Evolutionary conservation across 2,888 invertebrate genomes (phyloP).

Genomic region (Chymomyza caudatula): DNA sequence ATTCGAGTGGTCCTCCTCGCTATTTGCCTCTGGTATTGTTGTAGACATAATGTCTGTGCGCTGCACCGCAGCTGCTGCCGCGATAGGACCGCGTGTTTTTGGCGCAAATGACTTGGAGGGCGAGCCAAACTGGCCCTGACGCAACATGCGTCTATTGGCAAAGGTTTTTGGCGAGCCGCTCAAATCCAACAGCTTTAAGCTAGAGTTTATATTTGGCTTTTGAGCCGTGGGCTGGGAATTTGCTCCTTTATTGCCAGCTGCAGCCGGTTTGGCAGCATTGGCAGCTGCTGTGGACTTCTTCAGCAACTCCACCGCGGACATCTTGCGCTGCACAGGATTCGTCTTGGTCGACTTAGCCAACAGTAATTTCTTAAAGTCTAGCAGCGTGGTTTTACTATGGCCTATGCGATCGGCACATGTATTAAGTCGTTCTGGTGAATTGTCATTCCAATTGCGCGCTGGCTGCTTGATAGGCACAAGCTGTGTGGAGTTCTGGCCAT

Average conservation of each 20-base stretch:
- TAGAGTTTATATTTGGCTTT: constrained; percentile 74
- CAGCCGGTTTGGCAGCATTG: background rate
- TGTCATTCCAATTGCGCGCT: constrained; percentile 67
- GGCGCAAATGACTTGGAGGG: constrained; percentile 80
- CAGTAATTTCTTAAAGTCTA: constrained; percentile 90
- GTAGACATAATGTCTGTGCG: constrained; percentile 91
- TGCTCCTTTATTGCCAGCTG: background rate
- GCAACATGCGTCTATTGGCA: constrained; percentile 82
- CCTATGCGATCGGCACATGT: constrained; percentile 84
- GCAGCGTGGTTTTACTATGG: constrained; percentile 86
- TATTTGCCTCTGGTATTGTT: constrained; percentile 89
- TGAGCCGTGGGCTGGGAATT: constrained; percentile 16
- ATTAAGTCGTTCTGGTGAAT: constrained; percentile 75
- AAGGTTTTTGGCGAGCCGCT: constrained; percentile 86
- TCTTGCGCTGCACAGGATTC: constrained; percentile 80
- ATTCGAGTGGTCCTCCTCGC: constrained; percentile 86
- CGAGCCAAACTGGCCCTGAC: constrained; percentile 79
- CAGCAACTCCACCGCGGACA: constrained; percentile 89
- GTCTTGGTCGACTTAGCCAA: constrained; percentile 86
- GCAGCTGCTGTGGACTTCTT: constrained; percentile 79
- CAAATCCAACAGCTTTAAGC: constrained; percentile 84
- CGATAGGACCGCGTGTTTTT: constrained; percentile 82
- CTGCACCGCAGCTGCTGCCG: constrained; percentile 66
- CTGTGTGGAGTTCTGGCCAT: constrained; percentile 30
- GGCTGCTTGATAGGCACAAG: constrained; percentile 72